These are phyloP conservation scores for Mystacides longicornis DNA, from an alignment of 2,888 invertebrate species.

Conservation along the genomic window DNA sequence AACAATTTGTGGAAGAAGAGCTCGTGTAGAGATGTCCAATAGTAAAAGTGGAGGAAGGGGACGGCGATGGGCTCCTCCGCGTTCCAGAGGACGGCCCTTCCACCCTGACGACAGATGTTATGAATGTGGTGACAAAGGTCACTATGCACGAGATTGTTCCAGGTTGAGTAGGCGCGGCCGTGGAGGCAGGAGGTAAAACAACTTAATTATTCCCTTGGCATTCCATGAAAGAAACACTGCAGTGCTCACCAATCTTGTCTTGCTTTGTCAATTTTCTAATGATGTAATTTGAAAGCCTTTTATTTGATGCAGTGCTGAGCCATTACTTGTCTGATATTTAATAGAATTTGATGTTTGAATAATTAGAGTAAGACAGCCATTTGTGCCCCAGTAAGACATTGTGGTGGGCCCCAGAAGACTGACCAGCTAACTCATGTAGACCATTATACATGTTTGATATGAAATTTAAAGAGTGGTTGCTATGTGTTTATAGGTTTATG, in stretches of 20 bases:
- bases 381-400: no score
- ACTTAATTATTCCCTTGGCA: background rate
- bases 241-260: no score
- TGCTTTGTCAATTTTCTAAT: no score
- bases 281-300: no score
- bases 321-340: no score
- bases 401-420: no score
- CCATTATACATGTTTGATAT: no score
- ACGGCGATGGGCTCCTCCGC: slow-evolving; percentile 51
- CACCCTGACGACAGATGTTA: slow-evolving; percentile 91
- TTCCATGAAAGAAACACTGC: background rate
- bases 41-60: slow-evolving; percentile 59
- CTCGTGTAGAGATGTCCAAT: slow-evolving; percentile 87
- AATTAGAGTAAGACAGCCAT: no score
- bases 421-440: no score
- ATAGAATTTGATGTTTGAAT: no score
- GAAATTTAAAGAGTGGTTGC: slow-evolving; percentile 20
- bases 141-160: slow-evolving; percentile 87
- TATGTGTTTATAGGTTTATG: slow-evolving; percentile 26
- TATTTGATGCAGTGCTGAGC: no score
- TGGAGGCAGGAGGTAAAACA: slow-evolving; percentile 30
- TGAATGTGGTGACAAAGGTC: slow-evolving; percentile 89
- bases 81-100: slow-evolving; percentile 63
- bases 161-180: slow-evolving; percentile 53
- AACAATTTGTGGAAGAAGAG: slow-evolving; percentile 81